Conservation (phyloP, 2,113 vertebrate genomes). For the Hystrix brachyura region DNA sequence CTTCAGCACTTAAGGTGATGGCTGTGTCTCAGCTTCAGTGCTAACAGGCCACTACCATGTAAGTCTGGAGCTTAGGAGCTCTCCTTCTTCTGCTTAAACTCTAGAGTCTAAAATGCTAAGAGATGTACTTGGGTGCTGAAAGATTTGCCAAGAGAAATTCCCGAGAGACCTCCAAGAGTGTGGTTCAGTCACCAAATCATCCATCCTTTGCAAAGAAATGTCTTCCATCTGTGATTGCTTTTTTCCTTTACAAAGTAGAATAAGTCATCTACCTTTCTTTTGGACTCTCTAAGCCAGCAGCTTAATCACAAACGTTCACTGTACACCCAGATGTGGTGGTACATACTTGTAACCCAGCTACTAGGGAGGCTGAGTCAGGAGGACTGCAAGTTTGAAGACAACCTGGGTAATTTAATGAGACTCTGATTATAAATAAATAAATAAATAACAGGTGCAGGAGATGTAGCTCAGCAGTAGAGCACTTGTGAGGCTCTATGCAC, state of each 20-base stretch:
- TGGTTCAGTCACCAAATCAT: neutral
- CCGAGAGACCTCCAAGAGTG: neutral
- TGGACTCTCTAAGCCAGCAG: conserved; percentile 68
- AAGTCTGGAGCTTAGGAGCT: neutral
- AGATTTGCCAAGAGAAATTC: neutral
- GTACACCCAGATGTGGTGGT: neutral
- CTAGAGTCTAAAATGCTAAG: neutral
- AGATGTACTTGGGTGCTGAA: neutral
- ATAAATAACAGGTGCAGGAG: neutral
- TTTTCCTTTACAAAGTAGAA: conserved; percentile 57
- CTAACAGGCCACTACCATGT: neutral
- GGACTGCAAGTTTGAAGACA: neutral
- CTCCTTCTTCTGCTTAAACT: neutral
- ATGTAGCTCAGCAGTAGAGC: neutral
- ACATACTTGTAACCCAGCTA: neutral
- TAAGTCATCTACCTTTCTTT: neutral
- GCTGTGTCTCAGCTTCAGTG: neutral
- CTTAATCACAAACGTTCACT: conserved; percentile 72
- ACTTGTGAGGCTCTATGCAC: neutral
- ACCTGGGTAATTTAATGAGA: neutral
- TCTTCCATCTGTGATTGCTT: conserved; percentile 52
- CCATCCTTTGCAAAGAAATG: neutral
- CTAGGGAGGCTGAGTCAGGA: neutral
- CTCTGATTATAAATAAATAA: no score
- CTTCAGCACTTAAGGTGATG: no score